Conservation (phyloP, 2,888 invertebrate species). For the Acanthoscelides obtectus region DNA sequence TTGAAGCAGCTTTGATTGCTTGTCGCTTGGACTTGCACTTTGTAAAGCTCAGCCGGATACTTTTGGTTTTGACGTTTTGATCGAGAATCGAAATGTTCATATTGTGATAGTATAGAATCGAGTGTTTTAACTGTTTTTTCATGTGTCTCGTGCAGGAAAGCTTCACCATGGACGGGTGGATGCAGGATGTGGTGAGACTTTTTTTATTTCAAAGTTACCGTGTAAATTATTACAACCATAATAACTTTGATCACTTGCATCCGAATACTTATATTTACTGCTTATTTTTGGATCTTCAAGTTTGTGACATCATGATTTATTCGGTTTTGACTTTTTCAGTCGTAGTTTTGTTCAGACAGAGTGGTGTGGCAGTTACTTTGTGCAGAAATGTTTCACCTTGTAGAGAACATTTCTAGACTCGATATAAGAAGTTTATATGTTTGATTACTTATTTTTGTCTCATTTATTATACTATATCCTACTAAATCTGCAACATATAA, state of each 20-base stretch:
- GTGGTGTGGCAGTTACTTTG: no score
- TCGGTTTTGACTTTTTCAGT: no score
- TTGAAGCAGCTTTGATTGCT: not conserved
- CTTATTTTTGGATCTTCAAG: conserved; percentile 3
- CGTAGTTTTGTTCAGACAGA: no score
- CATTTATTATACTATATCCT: no score
- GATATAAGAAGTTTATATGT: no score
- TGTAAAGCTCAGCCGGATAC: not conserved
- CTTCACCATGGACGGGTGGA: conserved; percentile 44
- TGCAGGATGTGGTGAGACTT: conserved; percentile 46
- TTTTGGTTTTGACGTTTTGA: not conserved
- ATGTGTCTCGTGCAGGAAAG: conserved; percentile 22
- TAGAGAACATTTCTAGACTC: no score
- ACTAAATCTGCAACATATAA: no score
- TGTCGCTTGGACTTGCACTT: not conserved
- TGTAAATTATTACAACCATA: no score
- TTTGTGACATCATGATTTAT: conserved; percentile 3
- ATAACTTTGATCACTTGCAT: not conserved
- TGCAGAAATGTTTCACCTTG: no score
- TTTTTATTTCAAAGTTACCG: no score
- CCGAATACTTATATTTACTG: not conserved
- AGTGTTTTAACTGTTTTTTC: conserved; percentile 11
- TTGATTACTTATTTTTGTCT: no score
- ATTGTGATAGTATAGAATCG: conserved; percentile 3
- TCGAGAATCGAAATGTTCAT: not conserved